phyloP scores from a whole-genome alignment of 2,888 invertebrate species.

The Eucriotettix oculatus region DNA sequence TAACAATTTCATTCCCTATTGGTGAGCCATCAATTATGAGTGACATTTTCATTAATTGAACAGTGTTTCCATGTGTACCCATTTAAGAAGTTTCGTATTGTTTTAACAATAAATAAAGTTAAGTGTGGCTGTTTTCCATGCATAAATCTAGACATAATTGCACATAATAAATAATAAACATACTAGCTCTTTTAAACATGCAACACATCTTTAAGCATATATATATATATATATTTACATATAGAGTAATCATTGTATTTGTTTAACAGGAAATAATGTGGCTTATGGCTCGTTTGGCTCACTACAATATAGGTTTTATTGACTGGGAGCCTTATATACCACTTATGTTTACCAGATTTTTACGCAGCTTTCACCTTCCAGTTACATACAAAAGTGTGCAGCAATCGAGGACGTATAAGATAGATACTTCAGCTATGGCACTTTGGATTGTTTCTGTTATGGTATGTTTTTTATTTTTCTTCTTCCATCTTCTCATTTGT shows the following conservation, averaged over 20 bases:
- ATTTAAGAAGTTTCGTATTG: too few relatives aligned
- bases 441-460: constrained; percentile 37
- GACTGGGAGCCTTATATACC: constrained; percentile 78
- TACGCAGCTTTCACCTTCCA: constrained; percentile 60
- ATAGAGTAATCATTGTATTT: not conserved
- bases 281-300: constrained; percentile 56
- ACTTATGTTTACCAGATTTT: constrained; percentile 52
- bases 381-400: constrained; percentile 55
- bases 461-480: constrained; percentile 22
- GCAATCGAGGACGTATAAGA: constrained; percentile 33
- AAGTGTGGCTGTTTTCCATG: too few relatives aligned
- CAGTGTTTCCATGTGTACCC: too few relatives aligned
- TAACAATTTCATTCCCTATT: too few relatives aligned
- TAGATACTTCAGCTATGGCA: constrained; percentile 29
- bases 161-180: too few relatives aligned
- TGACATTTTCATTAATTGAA: too few relatives aligned
- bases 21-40: too few relatives aligned
- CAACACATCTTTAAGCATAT: too few relatives aligned
- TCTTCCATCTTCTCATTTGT: not conserved
- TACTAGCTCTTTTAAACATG: too few relatives aligned
- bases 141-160: too few relatives aligned
- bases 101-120: too few relatives aligned
- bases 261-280: constrained; percentile 46
- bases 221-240: too few relatives aligned
- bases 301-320: constrained; percentile 61